Conservation (phyloP, 2,888 invertebrate genomes). For the Pandemis corylana region DNA sequence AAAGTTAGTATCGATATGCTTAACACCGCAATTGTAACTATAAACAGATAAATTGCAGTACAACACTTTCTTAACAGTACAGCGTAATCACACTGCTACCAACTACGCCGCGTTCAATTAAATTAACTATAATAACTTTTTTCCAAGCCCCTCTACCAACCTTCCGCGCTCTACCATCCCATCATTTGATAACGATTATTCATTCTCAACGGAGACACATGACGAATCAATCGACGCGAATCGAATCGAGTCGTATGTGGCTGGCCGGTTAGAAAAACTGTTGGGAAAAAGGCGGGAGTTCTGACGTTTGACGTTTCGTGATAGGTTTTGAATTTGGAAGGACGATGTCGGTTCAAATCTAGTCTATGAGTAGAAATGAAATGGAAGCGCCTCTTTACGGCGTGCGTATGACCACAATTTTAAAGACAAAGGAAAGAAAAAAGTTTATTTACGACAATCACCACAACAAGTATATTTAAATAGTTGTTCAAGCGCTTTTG, state of each 20-base stretch:
- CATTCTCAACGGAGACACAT: conserved; percentile 82
- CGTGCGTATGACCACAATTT: no score
- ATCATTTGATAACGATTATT: conserved; percentile 69
- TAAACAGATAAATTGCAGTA: not conserved
- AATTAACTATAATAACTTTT: conserved; percentile 1
- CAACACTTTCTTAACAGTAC: not conserved
- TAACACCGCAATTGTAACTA: no score
- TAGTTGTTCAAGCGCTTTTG: no score
- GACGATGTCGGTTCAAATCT: not conserved
- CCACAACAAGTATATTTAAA: no score
- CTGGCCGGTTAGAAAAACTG: conserved; percentile 43
- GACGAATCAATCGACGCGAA: conserved; percentile 79
- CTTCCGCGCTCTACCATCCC: conserved; percentile 23
- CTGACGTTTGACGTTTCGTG: conserved; percentile 13
- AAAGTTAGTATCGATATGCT: no score
- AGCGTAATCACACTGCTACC: not conserved
- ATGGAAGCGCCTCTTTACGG: no score
- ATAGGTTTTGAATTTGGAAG: conserved; percentile 13
- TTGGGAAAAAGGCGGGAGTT: conserved; percentile 21
- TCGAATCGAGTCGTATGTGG: conserved; percentile 59
- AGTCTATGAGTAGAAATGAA: no score
- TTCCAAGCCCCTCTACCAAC: conserved; percentile 50
- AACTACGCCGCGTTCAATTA: conserved; percentile 1
- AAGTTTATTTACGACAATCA: no score
- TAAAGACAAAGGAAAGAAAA: no score